Evolutionary conservation across 2,797 vertebrate species (phyloP).

Genomic region (Rhabdomys pumilio): DNA sequence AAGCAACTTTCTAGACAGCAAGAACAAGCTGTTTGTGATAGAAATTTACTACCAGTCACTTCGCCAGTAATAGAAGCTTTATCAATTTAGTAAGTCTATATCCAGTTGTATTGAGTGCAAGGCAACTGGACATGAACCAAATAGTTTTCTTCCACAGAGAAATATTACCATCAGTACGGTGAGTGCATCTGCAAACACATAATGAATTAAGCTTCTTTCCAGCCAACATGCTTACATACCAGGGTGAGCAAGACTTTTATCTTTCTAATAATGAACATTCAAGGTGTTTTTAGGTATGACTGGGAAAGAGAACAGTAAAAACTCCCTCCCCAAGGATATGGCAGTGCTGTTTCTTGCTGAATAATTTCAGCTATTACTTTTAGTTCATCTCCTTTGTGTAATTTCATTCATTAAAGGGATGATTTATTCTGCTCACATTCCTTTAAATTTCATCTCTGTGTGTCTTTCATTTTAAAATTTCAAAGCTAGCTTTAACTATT

Average conservation of each 20-base stretch:
- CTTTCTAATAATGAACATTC: slow-evolving; percentile 53
- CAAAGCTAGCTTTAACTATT: slow-evolving; percentile 51
- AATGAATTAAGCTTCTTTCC: background rate
- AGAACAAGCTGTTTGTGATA: background rate
- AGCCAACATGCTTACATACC: background rate
- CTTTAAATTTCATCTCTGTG: slow-evolving; percentile 78
- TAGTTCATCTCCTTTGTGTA: slow-evolving; percentile 54
- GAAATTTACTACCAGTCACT: slow-evolving; percentile 20
- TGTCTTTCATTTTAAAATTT: slow-evolving; percentile 56
- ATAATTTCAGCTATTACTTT: slow-evolving; percentile 64
- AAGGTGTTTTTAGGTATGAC: slow-evolving; percentile 5
- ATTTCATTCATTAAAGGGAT: slow-evolving; percentile 65
- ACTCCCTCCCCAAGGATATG: background rate
- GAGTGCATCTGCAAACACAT: background rate
- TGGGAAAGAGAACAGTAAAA: slow-evolving; percentile 64
- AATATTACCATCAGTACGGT: slow-evolving; percentile 1
- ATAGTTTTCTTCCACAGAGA: background rate
- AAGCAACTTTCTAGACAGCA: slow-evolving; percentile 30
- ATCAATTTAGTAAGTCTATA: background rate
- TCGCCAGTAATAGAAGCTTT: slow-evolving; percentile 27
- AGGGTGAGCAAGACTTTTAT: slow-evolving; percentile 29
- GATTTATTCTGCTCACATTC: slow-evolving; percentile 76
- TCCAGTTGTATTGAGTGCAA: background rate
- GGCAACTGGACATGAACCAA: slow-evolving; percentile 33
- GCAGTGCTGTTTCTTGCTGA: slow-evolving; percentile 14